A percentile compares a stretch with the other conserved stretches of the same genome.
Conservation (phyloP, 1,140 invertebrate species). For the Dolichoris vasculosae region DNA sequence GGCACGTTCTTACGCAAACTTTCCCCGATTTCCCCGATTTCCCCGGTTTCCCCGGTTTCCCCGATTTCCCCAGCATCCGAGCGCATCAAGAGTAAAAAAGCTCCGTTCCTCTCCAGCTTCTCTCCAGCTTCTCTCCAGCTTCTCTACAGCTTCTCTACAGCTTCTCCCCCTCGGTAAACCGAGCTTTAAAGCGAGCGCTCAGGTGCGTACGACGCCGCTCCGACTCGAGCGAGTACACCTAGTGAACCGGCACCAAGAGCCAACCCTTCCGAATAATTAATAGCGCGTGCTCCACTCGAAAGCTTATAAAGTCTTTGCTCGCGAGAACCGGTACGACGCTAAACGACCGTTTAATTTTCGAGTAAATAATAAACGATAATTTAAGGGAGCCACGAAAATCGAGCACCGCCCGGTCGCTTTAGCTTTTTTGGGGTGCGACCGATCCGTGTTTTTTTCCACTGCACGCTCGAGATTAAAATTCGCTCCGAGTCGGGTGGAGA, state of each 20-base stretch:
- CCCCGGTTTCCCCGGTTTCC: neutral
- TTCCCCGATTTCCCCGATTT: constrained; percentile 45
- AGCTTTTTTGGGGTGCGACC: too few relatives aligned
- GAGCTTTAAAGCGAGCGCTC: too few relatives aligned
- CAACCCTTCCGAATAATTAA: neutral
- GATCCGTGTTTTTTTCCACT: too few relatives aligned
- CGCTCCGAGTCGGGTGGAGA: neutral
- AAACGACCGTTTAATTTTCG: constrained; percentile 28
- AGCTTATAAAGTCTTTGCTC: constrained; percentile 12
- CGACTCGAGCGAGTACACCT: too few relatives aligned
- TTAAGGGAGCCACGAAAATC: neutral
- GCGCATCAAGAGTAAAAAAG: constrained; percentile 26
- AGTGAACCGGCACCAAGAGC: neutral
- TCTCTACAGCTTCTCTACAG: neutral
- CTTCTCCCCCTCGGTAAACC: too few relatives aligned
- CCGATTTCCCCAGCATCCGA: neutral
- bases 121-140: neutral
- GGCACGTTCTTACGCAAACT: constrained; percentile 46
- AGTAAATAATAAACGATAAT: neutral
- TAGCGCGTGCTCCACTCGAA: constrained; percentile 7
- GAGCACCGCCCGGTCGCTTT: too few relatives aligned
- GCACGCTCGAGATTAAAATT: too few relatives aligned
- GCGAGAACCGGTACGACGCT: neutral
- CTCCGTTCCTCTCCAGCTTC: neutral
- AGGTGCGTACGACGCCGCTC: neutral